Percentiles rank a stretch among this genome's conserved stretches.
Evolutionary conservation across 2,888 invertebrate species (phyloP).

Genomic region (Amblyjoppa fuscipennis): DNA sequence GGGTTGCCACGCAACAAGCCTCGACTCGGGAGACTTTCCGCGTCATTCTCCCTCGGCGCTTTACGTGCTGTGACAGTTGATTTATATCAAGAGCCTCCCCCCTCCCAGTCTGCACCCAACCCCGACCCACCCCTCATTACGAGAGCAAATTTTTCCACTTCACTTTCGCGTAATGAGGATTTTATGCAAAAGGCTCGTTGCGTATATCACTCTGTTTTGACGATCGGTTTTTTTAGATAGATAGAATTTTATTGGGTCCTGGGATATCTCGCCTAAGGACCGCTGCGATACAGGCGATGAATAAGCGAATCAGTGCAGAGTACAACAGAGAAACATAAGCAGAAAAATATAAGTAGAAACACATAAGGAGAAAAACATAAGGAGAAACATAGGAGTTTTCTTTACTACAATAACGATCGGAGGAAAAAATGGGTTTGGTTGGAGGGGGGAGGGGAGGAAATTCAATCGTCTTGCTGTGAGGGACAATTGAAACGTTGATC

Average conservation of each 20-base stretch:
- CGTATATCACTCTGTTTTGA: slow-evolving; percentile 8
- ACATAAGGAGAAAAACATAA: no score
- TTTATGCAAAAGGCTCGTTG: slow-evolving; percentile 38
- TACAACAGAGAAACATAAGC: no score
- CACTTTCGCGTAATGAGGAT: slow-evolving; percentile 50
- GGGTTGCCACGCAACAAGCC: slow-evolving; percentile 28
- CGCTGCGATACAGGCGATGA: no score
- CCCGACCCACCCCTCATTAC: neutral
- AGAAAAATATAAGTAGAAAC: no score
- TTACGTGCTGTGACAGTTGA: slow-evolving; percentile 40
- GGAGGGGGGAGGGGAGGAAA: no score
- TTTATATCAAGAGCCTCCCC: slow-evolving; percentile 17
- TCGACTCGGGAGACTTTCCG: slow-evolving; percentile 16
- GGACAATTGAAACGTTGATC: no score
- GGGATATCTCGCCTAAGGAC: no score
- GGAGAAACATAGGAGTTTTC: no score
- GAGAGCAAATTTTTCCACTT: slow-evolving; percentile 23
- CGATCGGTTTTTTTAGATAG: neutral
- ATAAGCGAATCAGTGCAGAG: no score
- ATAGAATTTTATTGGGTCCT: no score
- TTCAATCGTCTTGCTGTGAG: no score
- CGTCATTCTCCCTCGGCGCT: neutral
- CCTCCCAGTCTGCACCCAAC: neutral
- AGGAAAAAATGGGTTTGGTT: no score
- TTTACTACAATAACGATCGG: slow-evolving; percentile 3